Conservation (phyloP, 2,113 vertebrate species). For the Malurus melanocephalus region DNA sequence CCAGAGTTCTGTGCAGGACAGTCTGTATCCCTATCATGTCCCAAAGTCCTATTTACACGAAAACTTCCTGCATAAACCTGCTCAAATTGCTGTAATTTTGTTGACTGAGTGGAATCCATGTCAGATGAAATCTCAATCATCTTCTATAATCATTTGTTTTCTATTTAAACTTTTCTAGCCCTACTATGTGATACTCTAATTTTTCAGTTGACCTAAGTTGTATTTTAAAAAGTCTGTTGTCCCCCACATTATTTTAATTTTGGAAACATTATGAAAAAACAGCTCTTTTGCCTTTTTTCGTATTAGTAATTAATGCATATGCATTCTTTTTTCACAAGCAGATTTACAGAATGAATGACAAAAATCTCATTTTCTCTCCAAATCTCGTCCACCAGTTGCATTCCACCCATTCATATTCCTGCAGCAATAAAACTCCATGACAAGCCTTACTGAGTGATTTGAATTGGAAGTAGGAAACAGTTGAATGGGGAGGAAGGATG, state of each 20-base stretch:
- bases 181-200: background rate
- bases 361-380: constrained; percentile 16
- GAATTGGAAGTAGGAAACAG: background rate
- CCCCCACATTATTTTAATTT: background rate
- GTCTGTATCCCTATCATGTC: background rate
- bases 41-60: background rate
- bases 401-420: background rate
- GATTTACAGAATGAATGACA: background rate
- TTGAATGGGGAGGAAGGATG: background rate
- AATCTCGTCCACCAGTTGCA: background rate
- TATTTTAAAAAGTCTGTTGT: background rate
- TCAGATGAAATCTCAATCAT: background rate
- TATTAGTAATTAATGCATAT: background rate
- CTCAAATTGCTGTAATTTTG: background rate
- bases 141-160: background rate
- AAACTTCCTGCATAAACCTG: background rate
- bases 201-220: background rate
- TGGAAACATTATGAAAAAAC: constrained; percentile 8
- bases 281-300: background rate
- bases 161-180: background rate
- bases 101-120: background rate
- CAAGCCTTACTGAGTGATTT: background rate
- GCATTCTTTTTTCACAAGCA: background rate
- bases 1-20: background rate
- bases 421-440: background rate